Conservation (phyloP, 2,113 vertebrate species). For the Myrmecobius fasciatus region DNA sequence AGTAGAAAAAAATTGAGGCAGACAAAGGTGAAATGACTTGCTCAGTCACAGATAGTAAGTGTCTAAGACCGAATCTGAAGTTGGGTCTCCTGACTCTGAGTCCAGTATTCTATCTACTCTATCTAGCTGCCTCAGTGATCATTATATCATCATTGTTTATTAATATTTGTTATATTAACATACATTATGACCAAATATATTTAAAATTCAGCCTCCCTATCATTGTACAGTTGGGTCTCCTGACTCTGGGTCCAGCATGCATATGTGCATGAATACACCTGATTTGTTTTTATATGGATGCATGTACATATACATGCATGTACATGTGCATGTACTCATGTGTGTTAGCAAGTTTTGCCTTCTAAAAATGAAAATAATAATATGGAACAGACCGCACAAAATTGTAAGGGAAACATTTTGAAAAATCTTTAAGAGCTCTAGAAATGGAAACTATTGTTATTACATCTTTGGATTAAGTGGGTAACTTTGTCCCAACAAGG, state of each 20-base stretch:
- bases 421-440: not conserved
- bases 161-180: not conserved
- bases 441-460: not conserved
- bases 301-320: not conserved
- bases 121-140: not conserved
- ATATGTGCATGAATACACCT: not conserved
- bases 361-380: not conserved
- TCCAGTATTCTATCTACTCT: not conserved
- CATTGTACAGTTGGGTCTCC: no score
- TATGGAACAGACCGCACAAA: not conserved
- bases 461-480: not conserved
- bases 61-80: not conserved
- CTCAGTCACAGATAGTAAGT: not conserved
- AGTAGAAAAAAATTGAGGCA: not conserved
- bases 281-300: not conserved
- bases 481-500: not conserved
- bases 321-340: not conserved
- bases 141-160: not conserved
- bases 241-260: no score
- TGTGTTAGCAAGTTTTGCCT: not conserved
- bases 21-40: not conserved
- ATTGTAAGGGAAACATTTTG: not conserved
- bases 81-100: not conserved
- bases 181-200: not conserved
- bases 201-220: not conserved